Base-by-base conservation (phyloP, 30 jellyfish, hydroid and myxozoan species). In the Aurelia aurita region DNA sequence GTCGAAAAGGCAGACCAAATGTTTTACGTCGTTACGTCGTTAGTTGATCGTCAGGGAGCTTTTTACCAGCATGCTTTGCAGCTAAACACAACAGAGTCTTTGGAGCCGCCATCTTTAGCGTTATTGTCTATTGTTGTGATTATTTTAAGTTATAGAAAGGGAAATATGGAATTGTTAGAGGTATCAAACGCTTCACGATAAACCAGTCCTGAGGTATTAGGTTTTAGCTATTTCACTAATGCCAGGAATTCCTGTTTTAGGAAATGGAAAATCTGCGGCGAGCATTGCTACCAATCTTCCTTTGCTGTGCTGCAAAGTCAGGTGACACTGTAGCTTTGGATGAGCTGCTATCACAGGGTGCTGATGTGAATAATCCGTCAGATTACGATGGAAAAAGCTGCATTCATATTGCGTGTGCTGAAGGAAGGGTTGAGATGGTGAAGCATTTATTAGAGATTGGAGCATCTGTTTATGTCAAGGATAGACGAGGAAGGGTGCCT, bases 361-460 rank as follows among this genome's bases (percentile, higher is more conserved):
- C 99, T 29, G 88, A 83, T 65, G 87, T 94, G 22, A 94, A 94
- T 70, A 93, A 88, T 32, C 99, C 99, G 11, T 94, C 99, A 10
- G 99, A 94, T 70, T 94, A 94, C 74, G 99, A 94, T 80, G 99
- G 99, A 27, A 94, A 94, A 57, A 83, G 97, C 53, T 89, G 99
- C 58, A 67, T 94, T 16, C 99, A 94, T 59, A 89, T 94, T 51
- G 99, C 99, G 13, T 71, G 91, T 63, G 97, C 97, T 22, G 98
- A 94, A 75, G 99, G 99, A 46, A 96, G 89, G 59, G 87, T 88
- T 31, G 80, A 64, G 34, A 89, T 89, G 89, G 96, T 94, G 8
- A 35, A 74, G 22, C 89, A 61, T 39, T 64, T 94, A 62, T 63
- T 94, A 5, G 74, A 61, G n/a, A 77, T 82, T 47, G 99, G 99